phyloP scores from a whole-genome alignment of 2,113 vertebrate species.

The Catharus bicknelli region DNA sequence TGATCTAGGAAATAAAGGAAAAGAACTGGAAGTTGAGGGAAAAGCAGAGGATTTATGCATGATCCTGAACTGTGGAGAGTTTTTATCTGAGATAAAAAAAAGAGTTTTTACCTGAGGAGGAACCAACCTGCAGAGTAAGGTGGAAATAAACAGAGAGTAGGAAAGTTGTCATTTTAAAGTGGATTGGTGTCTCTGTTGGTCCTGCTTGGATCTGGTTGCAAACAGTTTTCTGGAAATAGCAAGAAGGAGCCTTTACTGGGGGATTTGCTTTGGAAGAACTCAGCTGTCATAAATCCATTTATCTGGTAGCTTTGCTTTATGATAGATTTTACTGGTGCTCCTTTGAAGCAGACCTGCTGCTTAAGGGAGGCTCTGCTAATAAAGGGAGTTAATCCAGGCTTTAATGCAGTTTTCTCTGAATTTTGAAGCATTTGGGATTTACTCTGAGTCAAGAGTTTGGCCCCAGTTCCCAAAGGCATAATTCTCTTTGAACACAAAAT shows the following conservation, averaged over 20 bases:
- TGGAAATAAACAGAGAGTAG: background rate
- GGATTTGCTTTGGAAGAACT: background rate
- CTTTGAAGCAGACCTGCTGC: background rate
- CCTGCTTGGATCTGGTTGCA: background rate
- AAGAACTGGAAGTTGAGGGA: background rate
- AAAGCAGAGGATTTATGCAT: background rate
- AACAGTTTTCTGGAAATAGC: background rate
- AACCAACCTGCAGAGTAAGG: background rate
- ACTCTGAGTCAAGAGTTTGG: background rate
- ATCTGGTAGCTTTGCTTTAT: background rate
- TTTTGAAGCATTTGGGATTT: background rate
- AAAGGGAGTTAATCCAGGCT: background rate
- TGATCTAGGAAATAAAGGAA: background rate
- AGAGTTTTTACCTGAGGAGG: background rate
- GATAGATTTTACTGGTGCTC: background rate
- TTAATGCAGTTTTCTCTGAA: background rate
- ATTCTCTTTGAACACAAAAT: background rate
- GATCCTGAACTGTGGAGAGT: background rate
- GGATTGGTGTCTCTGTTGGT: background rate
- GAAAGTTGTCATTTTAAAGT: background rate
- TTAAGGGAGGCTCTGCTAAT: background rate
- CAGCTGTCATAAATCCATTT: rapidly evolving
- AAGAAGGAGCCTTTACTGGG: background rate
- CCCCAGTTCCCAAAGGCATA: background rate
- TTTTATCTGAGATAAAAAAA: background rate